Evolutionary conservation across 2,888 invertebrate genomes (phyloP).

Genomic region (Drosophila algonquin): DNA sequence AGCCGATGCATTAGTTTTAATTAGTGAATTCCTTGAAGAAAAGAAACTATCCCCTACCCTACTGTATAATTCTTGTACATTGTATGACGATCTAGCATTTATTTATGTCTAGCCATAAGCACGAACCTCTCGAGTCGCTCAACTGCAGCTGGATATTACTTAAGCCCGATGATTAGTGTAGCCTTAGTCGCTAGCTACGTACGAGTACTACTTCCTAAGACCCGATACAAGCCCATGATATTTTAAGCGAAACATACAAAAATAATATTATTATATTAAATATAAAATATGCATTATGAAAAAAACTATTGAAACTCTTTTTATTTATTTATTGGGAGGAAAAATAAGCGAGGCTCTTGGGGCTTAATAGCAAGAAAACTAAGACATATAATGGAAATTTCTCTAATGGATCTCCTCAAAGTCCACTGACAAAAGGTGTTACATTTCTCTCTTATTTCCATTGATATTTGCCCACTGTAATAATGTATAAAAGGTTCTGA

Average conservation of each 20-base stretch:
- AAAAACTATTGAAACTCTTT: slow-evolving; percentile 26
- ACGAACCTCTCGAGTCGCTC: slow-evolving; percentile 50
- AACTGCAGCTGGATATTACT: slow-evolving; percentile 39
- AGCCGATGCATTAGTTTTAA: slow-evolving; percentile 56
- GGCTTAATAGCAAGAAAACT: neutral
- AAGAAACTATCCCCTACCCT: slow-evolving; percentile 36
- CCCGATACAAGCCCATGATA: slow-evolving; percentile 20
- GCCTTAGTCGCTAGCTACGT: slow-evolving; percentile 49
- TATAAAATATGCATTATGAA: slow-evolving; percentile 75
- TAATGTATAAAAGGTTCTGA: too few relatives aligned
- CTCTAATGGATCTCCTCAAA: too few relatives aligned
- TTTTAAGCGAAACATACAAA: slow-evolving; percentile 41
- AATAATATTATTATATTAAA: slow-evolving; percentile 70
- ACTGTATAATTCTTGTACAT: slow-evolving; percentile 54
- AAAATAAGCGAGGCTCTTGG: neutral
- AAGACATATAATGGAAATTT: too few relatives aligned
- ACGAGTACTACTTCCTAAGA: slow-evolving; percentile 43
- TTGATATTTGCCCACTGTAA: neutral
- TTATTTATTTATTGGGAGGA: slow-evolving; percentile 7
- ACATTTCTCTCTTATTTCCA: neutral
- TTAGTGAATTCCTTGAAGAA: slow-evolving; percentile 69
- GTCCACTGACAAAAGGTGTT: too few relatives aligned
- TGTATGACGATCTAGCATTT: slow-evolving; percentile 54
- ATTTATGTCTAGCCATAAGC: slow-evolving; percentile 57
- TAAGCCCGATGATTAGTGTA: slow-evolving; percentile 35